Conservation (phyloP, 2,113 vertebrate genomes). For the Mus musculus region DNA sequence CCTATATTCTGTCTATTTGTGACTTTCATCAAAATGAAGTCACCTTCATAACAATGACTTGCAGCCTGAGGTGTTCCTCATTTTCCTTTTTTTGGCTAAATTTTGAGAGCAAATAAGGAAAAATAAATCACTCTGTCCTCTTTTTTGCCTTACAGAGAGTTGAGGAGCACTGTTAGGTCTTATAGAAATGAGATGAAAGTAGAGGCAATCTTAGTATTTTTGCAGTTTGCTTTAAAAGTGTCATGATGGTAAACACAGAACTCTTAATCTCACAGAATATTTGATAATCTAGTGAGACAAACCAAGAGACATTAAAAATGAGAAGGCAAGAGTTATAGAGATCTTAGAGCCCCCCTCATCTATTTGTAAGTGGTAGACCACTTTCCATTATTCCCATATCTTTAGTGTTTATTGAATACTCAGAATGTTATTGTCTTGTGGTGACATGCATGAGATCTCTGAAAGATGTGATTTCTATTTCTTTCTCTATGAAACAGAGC, state of each 20-base stretch:
- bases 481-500: not conserved
- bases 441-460: not conserved
- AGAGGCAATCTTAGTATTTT: constrained; percentile 38
- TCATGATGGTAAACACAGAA: constrained; percentile 8
- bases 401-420: constrained; percentile 28
- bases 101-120: constrained; percentile 61
- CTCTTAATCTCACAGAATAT: constrained; percentile 23
- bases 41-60: constrained; percentile 75
- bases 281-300: constrained; percentile 51
- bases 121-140: constrained; percentile 76
- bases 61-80: constrained; percentile 66
- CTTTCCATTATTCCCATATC: constrained; percentile 8
- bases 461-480: not conserved
- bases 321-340: not conserved
- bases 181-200: not conserved
- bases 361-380: not conserved
- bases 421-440: not conserved
- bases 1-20: constrained; percentile 70
- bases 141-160: constrained; percentile 29
- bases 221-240: constrained; percentile 44
- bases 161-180: constrained; percentile 17
- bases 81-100: constrained; percentile 73
- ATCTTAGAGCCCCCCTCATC: not conserved
- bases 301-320: not conserved
- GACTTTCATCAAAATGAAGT: constrained; percentile 77